Conservation (phyloP, 2,888 invertebrate species). For the Lithophane socia region DNA sequence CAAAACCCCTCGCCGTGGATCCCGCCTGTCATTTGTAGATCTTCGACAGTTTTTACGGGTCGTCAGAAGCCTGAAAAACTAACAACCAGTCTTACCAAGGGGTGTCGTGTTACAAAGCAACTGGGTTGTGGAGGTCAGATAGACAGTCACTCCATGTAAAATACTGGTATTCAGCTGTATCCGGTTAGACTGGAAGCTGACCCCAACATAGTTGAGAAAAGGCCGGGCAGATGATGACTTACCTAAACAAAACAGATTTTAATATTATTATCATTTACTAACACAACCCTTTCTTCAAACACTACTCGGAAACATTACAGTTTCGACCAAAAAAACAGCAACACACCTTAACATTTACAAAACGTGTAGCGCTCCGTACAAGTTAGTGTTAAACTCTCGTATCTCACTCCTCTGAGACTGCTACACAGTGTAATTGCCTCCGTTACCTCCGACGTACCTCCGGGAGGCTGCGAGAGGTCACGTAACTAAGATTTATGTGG, state of each 20-base stretch:
- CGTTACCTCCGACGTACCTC: slow-evolving; percentile 51
- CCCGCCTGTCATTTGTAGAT: no score
- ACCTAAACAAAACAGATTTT: background rate
- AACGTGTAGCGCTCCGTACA: slow-evolving; percentile 20
- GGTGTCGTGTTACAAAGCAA: no score
- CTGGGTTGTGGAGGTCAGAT: no score
- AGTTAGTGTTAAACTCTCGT: slow-evolving; percentile 54
- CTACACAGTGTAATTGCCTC: slow-evolving; percentile 62
- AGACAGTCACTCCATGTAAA: no score
- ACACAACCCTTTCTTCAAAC: background rate
- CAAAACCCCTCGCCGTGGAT: no score
- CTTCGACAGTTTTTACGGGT: no score
- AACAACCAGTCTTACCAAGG: no score
- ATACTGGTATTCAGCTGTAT: no score
- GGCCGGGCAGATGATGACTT: no score
- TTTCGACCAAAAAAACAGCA: slow-evolving; percentile 20
- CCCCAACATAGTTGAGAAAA: no score
- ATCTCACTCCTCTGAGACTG: slow-evolving; percentile 52
- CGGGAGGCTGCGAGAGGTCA: slow-evolving; percentile 55
- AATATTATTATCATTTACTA: background rate
- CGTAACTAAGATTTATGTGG: slow-evolving; percentile 67
- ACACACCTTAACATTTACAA: slow-evolving; percentile 25
- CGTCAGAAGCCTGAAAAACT: no score
- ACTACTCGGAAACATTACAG: slow-evolving; percentile 9
- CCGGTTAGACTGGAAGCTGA: no score